Base-by-base conservation (phyloP, 2,797 vertebrate species). In the Pterois miles region DNA sequence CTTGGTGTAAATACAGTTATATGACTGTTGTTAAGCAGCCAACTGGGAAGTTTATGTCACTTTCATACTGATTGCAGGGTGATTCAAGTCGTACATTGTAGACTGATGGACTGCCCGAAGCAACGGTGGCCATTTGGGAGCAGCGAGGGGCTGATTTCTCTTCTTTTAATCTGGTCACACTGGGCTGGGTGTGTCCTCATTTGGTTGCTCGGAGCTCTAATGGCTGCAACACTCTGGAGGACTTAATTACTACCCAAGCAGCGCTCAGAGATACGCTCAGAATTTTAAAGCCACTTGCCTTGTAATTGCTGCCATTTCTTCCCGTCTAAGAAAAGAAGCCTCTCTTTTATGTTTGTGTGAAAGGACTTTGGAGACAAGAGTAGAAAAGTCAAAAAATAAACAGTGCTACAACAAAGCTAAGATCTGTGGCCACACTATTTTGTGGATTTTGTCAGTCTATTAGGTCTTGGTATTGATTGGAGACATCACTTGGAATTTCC, bases 161-260 rank as follows among this genome's bases (percentile, higher is more conserved):
- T 80, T 88, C 66, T 89, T 91, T 86, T 89, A 91, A 89, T 93
- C 79, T 81, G 80, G 83, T 90, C 68, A 72, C 78, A 82, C 80
- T 83, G 84, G 71, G 70, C 67, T 82, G 89, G 86, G 89, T 68
- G 88, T 87, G 84, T 85, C 80, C 75, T 86, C 64, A 81, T 75
- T 88, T 76, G 73, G 75, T 78, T 58, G 64, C 79, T 88, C 14
- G 3, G 65, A 74, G 75, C 76, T 72, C 74, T 88, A 83, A 91
- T 86, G 80, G 81, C 70, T 74, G 76, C 71, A 78, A 71, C 84
- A 81, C 84, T 81, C 87, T 84, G 70, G 76, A 88, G 86, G 73
- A 85, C 79, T 82, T 92, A 88, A 92, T 92, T 91, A 91, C 78
- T 38, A 89, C 40, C 77, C 80, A 43, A 78, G 77, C 78, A 66